Base-by-base conservation (phyloP, 2,797 vertebrate species). In the Oreonectes daqikongensis region DNA sequence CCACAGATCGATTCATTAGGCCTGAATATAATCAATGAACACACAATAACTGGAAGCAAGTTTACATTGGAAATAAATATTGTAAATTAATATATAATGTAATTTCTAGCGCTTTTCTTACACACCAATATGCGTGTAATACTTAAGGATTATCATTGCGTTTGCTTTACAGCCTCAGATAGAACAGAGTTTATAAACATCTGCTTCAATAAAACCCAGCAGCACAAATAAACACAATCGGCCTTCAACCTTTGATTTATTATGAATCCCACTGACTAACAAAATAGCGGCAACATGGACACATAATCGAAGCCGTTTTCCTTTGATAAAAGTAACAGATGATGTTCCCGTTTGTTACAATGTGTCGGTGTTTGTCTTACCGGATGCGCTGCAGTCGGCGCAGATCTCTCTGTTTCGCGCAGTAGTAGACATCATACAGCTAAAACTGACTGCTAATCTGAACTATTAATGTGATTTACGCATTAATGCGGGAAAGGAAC, bases 371-470 rank as follows among this genome's bases (percentile, higher is more conserved):
- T 70, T 50, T 76, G 83, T 87, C 95, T 75, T 92, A 98, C 97
- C 97, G 84, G 90, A 91, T 71, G 95, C 92, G 85, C 96, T 97
- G 94, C 97, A 99, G 86, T 99, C 97, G 22, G 97, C 97, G 94
- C 97, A 99, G 85, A 98, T 91, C 82, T 98, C 96, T 89, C 95
- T 93, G 92, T 94, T 97, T 90, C 96, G 92, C 77, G 96, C 92
- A 83, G 96, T 93, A 91, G 95, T 98, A 88, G 97, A 96, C 97
- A 99, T 94, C 87, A 42, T 53, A 22, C 55, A 63, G 10, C 86
- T 88, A 1, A 17, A 28, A 69, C 64, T 72, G 55, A 50, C 38
- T 59, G 46, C 67, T 85, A 87, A 77, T 79, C 80, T 79, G 65
- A 50, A 6, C 78, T 81, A 80, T 68, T 20, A 32, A 84, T 71